These are phyloP conservation scores for Dryobotodes eremita DNA, from an alignment of 2,888 invertebrate genomes.

Conservation along the genomic window DNA sequence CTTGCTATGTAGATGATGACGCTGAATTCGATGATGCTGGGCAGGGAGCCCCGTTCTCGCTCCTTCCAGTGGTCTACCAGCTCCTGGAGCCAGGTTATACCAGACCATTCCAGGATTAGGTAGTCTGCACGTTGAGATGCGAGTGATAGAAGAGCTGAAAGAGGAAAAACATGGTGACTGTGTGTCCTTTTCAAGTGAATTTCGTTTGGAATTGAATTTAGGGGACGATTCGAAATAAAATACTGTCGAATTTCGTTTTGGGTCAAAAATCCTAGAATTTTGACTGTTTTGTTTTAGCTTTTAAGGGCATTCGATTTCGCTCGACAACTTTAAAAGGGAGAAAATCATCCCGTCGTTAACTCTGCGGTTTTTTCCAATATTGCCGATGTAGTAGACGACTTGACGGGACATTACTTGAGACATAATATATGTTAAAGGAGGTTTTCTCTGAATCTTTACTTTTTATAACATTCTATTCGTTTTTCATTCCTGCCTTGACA, in stretches of 20 bases:
- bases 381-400: not conserved
- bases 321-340: not conserved
- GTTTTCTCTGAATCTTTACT: no score
- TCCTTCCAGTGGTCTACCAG: constrained; percentile 94
- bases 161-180: constrained; percentile 32
- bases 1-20: constrained; percentile 97
- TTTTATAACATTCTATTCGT: no score
- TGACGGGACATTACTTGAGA: not conserved
- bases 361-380: not conserved
- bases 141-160: constrained; percentile 96
- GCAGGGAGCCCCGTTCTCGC: constrained; percentile 94
- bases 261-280: not conserved
- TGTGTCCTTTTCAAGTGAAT: not conserved
- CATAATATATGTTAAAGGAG: no score
- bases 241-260: not conserved
- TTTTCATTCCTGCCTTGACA: no score
- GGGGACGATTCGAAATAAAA: not conserved
- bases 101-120: constrained; percentile 94
- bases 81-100: constrained; percentile 94
- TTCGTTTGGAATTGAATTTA: not conserved
- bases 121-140: constrained; percentile 98
- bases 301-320: not conserved
- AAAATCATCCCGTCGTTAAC: not conserved
- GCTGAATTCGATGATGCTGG: constrained; percentile 95
- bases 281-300: not conserved